Percentiles rank a stretch among this genome's conserved stretches.
These are phyloP conservation scores for Lemur catta DNA, from an alignment of 2,797 vertebrate species.

Conservation along the genomic window DNA sequence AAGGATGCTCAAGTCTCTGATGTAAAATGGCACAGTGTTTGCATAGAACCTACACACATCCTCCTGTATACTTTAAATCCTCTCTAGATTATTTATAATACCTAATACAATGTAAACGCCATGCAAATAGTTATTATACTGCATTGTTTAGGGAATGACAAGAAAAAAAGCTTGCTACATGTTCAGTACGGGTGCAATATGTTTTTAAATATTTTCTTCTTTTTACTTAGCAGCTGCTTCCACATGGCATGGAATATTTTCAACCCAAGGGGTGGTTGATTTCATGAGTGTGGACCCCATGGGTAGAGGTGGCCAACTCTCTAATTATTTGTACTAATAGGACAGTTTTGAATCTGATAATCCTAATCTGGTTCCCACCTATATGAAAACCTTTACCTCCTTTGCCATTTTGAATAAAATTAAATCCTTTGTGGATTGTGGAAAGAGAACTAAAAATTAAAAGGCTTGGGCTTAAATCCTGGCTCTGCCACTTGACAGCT, in stretches of 20 bases:
- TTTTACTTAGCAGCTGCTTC: no score
- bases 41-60: not conserved
- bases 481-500: not conserved
- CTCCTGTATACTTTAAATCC: not conserved
- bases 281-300: not conserved
- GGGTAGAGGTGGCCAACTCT: not conserved
- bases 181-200: not conserved
- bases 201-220: no score
- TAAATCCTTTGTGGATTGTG: not conserved
- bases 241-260: not conserved
- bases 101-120: not conserved
- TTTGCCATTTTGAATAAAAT: slow-evolving; percentile 9
- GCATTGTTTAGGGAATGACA: not conserved
- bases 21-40: not conserved
- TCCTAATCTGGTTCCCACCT: not conserved
- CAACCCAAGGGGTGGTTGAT: not conserved
- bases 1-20: not conserved
- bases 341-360: not conserved
- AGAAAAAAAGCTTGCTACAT: not conserved
- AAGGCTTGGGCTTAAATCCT: not conserved
- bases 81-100: not conserved
- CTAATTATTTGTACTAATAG: not conserved
- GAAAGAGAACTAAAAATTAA: not conserved
- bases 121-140: not conserved
- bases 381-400: not conserved